Conservation (phyloP, 2,113 vertebrate species). For the Orthonyx spaldingii region DNA sequence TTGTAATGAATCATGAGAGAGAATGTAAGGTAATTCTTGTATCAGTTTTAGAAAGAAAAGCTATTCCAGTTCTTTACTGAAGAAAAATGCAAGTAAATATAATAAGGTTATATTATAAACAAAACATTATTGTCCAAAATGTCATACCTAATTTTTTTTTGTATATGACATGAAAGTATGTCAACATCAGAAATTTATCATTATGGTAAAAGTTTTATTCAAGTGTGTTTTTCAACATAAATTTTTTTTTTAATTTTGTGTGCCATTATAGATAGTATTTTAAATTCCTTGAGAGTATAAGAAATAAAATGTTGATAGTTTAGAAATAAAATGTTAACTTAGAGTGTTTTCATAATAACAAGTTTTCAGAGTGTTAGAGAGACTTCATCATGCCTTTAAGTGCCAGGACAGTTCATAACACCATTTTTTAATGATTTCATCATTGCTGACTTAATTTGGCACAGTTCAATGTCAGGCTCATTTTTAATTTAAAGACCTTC, state of each 20-base stretch:
- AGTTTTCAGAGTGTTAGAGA: background rate
- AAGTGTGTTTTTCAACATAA: background rate
- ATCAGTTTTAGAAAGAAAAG: background rate
- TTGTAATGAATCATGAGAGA: background rate
- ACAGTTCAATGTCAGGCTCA: background rate
- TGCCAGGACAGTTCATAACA: background rate
- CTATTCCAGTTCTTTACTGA: background rate
- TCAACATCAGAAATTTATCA: background rate
- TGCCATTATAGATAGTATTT: background rate
- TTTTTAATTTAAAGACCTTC: constrained; percentile 20
- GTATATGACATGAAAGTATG: background rate
- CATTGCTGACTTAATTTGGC: constrained; percentile 24
- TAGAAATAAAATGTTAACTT: background rate
- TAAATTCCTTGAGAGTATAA: background rate
- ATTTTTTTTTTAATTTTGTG: background rate
- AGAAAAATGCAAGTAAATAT: background rate
- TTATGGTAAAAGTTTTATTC: background rate
- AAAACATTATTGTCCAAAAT: background rate
- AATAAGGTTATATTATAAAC: background rate
- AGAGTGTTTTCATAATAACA: background rate
- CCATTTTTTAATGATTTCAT: background rate
- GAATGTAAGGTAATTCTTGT: background rate
- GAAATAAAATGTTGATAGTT: background rate
- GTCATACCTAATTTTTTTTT: background rate
- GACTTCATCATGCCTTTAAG: background rate